These are phyloP conservation scores for Dichetophora obliterata DNA, from an alignment of 2,888 invertebrate species.

Conservation along the genomic window DNA sequence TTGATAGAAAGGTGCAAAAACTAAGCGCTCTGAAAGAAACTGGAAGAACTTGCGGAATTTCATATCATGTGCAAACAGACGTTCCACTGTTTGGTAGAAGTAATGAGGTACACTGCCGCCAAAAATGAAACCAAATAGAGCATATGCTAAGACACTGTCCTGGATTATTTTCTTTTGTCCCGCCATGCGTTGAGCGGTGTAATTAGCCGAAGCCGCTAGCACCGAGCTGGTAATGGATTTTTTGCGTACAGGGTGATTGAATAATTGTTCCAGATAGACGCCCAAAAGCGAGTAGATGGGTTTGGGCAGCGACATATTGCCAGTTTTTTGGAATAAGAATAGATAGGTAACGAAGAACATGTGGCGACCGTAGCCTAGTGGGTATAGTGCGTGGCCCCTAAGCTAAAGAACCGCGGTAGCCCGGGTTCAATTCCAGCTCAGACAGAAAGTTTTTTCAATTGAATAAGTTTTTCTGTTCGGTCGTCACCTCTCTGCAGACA, in stretches of 20 bases:
- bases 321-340: conserved; percentile 2
- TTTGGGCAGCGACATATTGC: conserved; percentile 71
- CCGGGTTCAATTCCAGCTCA: too few species aligned
- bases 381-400: too few species aligned
- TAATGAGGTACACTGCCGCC: conserved; percentile 85
- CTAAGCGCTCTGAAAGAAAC: conserved; percentile 78
- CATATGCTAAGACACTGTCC: conserved; percentile 81
- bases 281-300: conserved; percentile 78
- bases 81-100: conserved; percentile 78
- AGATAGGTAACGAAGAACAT: too few species aligned
- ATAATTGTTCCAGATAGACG: conserved; percentile 82
- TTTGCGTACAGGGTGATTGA: conserved; percentile 81
- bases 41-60: conserved; percentile 73
- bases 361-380: too few species aligned
- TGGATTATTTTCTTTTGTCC: conserved; percentile 75
- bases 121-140: conserved; percentile 82
- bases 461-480: too few species aligned
- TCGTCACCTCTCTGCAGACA: too few species aligned
- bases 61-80: conserved; percentile 74
- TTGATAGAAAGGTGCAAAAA: conserved; percentile 81
- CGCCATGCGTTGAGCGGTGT: conserved; percentile 80
- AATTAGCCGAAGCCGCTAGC: conserved; percentile 80
- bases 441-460: too few species aligned
- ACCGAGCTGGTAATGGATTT: conserved; percentile 84
- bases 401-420: too few species aligned